A percentile compares a stretch with the other conserved stretches of the same genome.
phyloP scores from a whole-genome alignment of 2,888 invertebrate species.

The Aethes cnicana region DNA sequence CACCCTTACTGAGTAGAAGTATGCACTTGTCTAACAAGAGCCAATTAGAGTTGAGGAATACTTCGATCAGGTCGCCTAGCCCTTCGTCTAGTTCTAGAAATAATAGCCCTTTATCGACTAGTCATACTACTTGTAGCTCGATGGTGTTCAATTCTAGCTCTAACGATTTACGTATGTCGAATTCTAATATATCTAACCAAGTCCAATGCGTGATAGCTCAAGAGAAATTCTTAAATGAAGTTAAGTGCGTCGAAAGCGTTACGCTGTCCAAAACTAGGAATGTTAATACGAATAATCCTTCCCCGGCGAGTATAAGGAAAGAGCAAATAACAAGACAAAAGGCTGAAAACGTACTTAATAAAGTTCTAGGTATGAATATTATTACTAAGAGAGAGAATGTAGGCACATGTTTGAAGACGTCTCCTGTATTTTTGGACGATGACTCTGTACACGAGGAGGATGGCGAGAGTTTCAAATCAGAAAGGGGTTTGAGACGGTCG shows the following conservation, averaged over 20 bases:
- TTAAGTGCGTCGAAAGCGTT: conserved; percentile 76
- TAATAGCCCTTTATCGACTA: conserved; percentile 74
- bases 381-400: conserved; percentile 70
- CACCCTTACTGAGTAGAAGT: conserved; percentile 64
- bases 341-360: conserved; percentile 74
- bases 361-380: conserved; percentile 77
- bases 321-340: conserved; percentile 74
- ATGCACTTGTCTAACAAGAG: conserved; percentile 62
- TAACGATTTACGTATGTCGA: conserved; percentile 75
- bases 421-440: conserved; percentile 74
- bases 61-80: conserved; percentile 69
- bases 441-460: conserved; percentile 67
- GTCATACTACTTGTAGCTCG: conserved; percentile 79
- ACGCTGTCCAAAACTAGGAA: conserved; percentile 68
- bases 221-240: conserved; percentile 77
- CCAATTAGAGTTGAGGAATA: conserved; percentile 69
- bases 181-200: conserved; percentile 73
- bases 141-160: conserved; percentile 81
- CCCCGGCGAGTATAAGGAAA: conserved; percentile 66
- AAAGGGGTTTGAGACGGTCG: conserved; percentile 68
- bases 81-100: conserved; percentile 78
- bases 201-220: conserved; percentile 80
- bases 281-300: conserved; percentile 55
- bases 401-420: conserved; percentile 70
- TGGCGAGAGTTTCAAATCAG: conserved; percentile 68